Evolutionary conservation across 2,797 vertebrate species (phyloP).

Genomic region (Sebastes ruberrimus): DNA sequence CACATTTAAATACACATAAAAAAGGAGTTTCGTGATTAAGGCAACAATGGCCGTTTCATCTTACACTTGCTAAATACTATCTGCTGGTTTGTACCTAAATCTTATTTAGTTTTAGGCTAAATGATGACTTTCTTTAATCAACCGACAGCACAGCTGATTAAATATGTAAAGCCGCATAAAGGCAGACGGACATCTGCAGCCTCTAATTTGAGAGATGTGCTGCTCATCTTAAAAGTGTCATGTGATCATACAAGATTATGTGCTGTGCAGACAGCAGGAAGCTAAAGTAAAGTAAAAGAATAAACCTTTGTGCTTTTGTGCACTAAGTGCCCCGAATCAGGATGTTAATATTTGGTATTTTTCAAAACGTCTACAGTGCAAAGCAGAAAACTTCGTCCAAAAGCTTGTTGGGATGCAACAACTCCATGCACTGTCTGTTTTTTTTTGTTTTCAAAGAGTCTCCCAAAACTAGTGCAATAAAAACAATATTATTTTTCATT

Average conservation of each 20-base stretch:
- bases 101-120: background rate
- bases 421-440: background rate
- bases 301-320: background rate
- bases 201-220: background rate
- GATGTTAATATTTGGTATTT: background rate
- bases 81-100: background rate
- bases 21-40: background rate
- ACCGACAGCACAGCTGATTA: background rate
- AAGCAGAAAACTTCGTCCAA: background rate
- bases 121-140: background rate
- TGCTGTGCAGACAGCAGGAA: background rate
- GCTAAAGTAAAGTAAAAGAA: background rate
- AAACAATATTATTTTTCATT: background rate
- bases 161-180: background rate
- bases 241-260: background rate
- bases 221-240: background rate
- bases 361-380: background rate
- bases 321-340: background rate
- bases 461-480: background rate
- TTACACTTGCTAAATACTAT: background rate
- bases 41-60: background rate
- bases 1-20: background rate
- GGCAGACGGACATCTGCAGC: conserved; percentile 4
- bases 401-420: background rate
- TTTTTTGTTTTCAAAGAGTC: background rate